Conservation (phyloP, 1,140 invertebrate genomes). For the honey bee (Apis mellifera) region Amel_HAv3.1 CM009936.2:9177501-9178000, state of each 20-base stretch:
- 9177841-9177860: not conserved
- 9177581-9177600: constrained; percentile 70
- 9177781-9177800: not conserved
- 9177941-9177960: too few species aligned
- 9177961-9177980: too few species aligned
- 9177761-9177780: constrained; percentile 58
- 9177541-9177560: constrained; percentile 67
- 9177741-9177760: constrained; percentile 63
- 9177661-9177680: constrained; percentile 58
- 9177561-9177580: constrained; percentile 62
- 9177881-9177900: not conserved
- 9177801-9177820: not conserved
- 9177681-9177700: constrained; percentile 67
- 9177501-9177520: constrained; percentile 63
- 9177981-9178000: not conserved
- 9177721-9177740: constrained; percentile 71
- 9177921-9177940: too few species aligned
- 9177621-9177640: constrained; percentile 72
- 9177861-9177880: not conserved
- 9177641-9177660: constrained; percentile 55
- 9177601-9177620: constrained; percentile 76
- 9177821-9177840: not conserved
- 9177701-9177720: constrained; percentile 71
- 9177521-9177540: constrained; percentile 60
- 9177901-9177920: too few species aligned